These are phyloP conservation scores for Thalassophryne amazonica DNA, from an alignment of 2,797 vertebrate species.

Conservation along the genomic window DNA sequence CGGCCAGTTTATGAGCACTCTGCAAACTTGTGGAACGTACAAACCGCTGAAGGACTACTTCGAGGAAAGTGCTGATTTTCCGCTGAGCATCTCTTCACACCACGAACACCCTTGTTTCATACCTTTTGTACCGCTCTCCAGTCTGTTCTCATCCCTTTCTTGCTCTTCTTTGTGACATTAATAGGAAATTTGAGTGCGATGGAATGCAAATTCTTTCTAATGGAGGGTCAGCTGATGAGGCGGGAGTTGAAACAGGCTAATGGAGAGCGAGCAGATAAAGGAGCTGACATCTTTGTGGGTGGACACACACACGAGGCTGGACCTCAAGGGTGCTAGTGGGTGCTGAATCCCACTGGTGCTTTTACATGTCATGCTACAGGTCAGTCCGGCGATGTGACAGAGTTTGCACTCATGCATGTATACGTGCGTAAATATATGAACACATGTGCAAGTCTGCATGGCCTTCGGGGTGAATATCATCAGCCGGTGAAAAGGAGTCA, in stretches of 20 bases:
- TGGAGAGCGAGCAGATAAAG: constrained; percentile 48
- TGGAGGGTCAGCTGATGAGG: constrained; percentile 56
- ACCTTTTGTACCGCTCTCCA: constrained; percentile 28
- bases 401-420: constrained; percentile 4
- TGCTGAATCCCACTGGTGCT: constrained; percentile 3
- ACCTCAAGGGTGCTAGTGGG: neutral
- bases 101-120: constrained; percentile 19
- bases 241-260: constrained; percentile 54
- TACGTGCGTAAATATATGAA: constrained; percentile 15
- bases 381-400: constrained; percentile 1
- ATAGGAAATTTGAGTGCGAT: constrained; percentile 45
- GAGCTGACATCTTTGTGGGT: constrained; percentile 38
- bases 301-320: constrained; percentile 1
- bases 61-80: constrained; percentile 32
- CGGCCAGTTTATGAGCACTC: constrained; percentile 45
- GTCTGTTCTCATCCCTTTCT: constrained; percentile 4
- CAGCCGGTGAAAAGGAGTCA: constrained; percentile 88
- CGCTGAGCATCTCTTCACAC: constrained; percentile 33
- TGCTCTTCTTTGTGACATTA: constrained; percentile 29
- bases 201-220: constrained; percentile 65
- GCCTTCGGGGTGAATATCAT: constrained; percentile 68
- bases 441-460: too few species aligned
- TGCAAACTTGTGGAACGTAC: too few species aligned
- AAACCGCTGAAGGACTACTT: constrained; percentile 11
- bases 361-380: neutral